Percentiles rank a stretch among this genome's conserved stretches.
phyloP scores from a whole-genome alignment of 64 coral and sea anemone species.

The Hydrozoanthus tunicans region DNA sequence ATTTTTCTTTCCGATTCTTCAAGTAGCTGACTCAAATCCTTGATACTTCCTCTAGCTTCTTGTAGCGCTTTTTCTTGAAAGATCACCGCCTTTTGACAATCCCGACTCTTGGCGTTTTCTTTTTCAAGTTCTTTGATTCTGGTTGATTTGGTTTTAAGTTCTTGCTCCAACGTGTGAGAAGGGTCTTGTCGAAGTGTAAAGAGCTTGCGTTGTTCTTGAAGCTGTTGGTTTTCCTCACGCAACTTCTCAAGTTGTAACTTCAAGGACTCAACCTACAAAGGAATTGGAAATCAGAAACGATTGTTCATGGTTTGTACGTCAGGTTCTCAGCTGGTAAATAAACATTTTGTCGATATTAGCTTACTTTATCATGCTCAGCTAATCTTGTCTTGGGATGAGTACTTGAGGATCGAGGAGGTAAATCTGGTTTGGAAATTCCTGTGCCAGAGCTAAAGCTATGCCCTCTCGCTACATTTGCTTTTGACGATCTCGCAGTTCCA shows the following conservation, averaged over 20 bases:
- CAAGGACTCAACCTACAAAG: constrained; percentile 50
- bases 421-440: constrained; percentile 56
- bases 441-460: constrained; percentile 36
- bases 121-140: constrained; percentile 85
- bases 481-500: background rate
- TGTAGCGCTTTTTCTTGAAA: constrained; percentile 91
- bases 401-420: constrained; percentile 63
- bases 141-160: constrained; percentile 70
- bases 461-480: constrained; percentile 12
- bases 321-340: background rate
- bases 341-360: background rate
- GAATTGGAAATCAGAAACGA: background rate
- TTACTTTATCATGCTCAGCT: constrained; percentile 40
- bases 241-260: constrained; percentile 79
- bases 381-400: constrained; percentile 54
- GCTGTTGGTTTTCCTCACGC: constrained; percentile 72
- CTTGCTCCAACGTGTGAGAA: constrained; percentile 74
- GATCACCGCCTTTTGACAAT: constrained; percentile 87
- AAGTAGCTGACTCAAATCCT: constrained; percentile 64
- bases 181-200: constrained; percentile 61
- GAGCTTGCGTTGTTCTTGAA: constrained; percentile 59
- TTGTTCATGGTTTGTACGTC: background rate
- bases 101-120: constrained; percentile 72
- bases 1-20: constrained; percentile 74
- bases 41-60: constrained; percentile 68